Base-by-base conservation (phyloP, 2,113 vertebrate species). In the Scalopus aquaticus region DNA sequence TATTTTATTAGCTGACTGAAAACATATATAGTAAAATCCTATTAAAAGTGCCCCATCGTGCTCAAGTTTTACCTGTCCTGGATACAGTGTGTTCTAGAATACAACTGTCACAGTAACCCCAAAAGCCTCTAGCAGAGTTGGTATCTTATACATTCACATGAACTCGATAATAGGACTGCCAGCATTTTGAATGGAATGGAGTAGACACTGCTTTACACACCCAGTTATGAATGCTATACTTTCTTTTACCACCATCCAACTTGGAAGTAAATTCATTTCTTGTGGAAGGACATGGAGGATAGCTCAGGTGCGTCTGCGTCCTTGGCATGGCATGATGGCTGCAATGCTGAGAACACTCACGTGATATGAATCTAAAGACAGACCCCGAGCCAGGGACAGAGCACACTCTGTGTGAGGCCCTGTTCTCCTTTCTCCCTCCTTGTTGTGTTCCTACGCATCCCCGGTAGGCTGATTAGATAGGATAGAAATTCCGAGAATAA, bases 1-100 rank as follows among this genome's bases (percentile, higher is more conserved):
- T 83, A 64, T 88, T 95, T 86, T 95, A 94, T 96, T 93, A 64
- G 77, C 69, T 64, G 51, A 70, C 76, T 84, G 86, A 85, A 96
- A 95, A 91, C 65, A 88, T 35, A 84, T 74, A 67, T 2, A 91
- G 39, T 77, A 56, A 96, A 96, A 86, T 93, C 62, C 30, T 90
- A 56, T 82, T 90, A 62, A 90, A 87, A 77, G 28, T 12, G 4
- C 6, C 42, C 67, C 54, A 49, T 10, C 28, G 20, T 30, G 22
- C 39, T 78, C 58, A 22, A 58, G 37, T 69, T 90, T 86, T 76
- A 37, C 64, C 54, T 70, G 80, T 39, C 42, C 70, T 62, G 15
- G 30, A 74, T 44, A 12, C 17, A 10, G 42, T 65, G 28, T 78
- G 5, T 24, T 91, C 24, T 35, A 60, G 73, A 64, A 49, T 24